These are phyloP conservation scores for Tanypteryx hageni DNA, from an alignment of 2,888 invertebrate species.

Conservation along the genomic window DNA sequence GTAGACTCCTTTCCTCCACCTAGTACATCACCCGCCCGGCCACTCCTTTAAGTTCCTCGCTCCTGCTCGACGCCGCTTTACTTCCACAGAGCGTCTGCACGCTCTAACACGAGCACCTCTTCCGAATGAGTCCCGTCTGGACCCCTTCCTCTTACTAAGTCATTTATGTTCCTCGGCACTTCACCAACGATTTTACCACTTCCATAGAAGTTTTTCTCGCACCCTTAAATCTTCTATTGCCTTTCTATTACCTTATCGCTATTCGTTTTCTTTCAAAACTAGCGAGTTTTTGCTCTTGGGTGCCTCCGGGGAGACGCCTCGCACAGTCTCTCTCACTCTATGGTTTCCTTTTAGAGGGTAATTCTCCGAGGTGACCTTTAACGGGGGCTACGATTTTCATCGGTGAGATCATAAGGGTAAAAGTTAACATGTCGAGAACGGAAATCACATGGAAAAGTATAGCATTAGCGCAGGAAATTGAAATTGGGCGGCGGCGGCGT, in stretches of 20 bases:
- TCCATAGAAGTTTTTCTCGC: slow-evolving; percentile 38
- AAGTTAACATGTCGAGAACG: background rate
- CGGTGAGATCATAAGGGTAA: background rate
- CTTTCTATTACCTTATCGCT: slow-evolving; percentile 31
- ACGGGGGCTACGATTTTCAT: background rate
- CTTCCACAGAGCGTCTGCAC: background rate
- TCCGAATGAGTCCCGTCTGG: background rate
- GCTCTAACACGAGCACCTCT: background rate
- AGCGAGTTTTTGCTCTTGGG: slow-evolving; percentile 6
- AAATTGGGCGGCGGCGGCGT: background rate
- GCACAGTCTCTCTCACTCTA: background rate
- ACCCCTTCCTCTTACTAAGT: background rate
- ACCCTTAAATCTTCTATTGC: background rate
- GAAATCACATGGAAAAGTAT: background rate
- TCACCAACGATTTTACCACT: slow-evolving; percentile 40
- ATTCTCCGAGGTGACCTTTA: background rate
- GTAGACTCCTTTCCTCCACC: background rate
- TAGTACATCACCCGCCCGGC: background rate
- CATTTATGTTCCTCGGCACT: background rate
- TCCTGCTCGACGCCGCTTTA: background rate
- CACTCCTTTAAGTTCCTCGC: background rate
- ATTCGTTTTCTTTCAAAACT: slow-evolving; percentile 31
- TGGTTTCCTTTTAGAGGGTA: background rate
- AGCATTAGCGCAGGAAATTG: background rate
- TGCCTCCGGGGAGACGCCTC: background rate